Evolutionary conservation across 2,113 vertebrate species (phyloP).

Genomic region (Corythaixoides concolor): DNA sequence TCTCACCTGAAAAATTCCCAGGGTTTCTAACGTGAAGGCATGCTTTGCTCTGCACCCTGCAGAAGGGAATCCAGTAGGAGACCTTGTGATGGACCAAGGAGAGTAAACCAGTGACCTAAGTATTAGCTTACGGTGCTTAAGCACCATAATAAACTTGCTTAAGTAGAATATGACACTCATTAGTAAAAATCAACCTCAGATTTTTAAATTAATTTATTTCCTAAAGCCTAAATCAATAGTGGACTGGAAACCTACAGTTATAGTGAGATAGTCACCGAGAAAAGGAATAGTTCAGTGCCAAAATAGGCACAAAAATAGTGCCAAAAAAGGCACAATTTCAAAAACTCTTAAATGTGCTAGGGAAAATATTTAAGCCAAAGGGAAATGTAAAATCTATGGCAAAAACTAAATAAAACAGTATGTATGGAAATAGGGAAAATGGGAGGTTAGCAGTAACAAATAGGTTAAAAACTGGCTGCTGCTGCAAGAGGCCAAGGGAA

Average conservation of each 20-base stretch:
- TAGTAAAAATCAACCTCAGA: neutral
- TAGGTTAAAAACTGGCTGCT: neutral
- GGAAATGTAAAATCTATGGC: neutral
- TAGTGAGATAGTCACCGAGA: neutral
- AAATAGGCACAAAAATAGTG: neutral
- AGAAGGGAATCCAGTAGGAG: neutral
- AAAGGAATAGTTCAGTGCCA: neutral
- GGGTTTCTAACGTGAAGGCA: neutral
- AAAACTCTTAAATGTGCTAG: neutral
- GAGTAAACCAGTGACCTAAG: neutral
- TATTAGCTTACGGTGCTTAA: neutral
- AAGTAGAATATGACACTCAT: neutral
- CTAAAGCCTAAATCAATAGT: neutral
- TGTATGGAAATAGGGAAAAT: neutral
- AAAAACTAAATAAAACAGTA: neutral
- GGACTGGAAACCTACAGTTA: neutral
- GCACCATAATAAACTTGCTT: neutral
- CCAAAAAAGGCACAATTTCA: neutral
- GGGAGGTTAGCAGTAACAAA: neutral
- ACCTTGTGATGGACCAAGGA: neutral
- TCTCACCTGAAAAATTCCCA: neutral
- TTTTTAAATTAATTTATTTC: neutral
- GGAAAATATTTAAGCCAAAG: neutral
- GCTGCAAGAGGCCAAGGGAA: neutral
- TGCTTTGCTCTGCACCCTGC: neutral